Conservation (phyloP, 2,888 invertebrate genomes). For the Nephrotoma guestfalica region DNA sequence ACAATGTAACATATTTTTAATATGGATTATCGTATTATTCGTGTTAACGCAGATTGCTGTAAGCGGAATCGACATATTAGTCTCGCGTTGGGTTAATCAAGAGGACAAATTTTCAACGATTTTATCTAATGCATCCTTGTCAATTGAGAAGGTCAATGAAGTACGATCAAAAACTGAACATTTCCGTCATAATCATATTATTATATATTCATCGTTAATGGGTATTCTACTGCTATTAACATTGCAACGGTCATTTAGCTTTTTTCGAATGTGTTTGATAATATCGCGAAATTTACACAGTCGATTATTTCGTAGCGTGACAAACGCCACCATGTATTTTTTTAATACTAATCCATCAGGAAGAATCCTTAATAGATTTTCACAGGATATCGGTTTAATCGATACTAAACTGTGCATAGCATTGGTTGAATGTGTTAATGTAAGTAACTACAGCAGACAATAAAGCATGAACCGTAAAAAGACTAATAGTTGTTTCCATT, state of each 20-base stretch:
- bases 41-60: constrained; percentile 23
- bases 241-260: constrained; percentile 24
- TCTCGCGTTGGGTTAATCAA: constrained; percentile 32
- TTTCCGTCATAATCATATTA: not conserved
- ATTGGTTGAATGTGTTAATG: constrained; percentile 36
- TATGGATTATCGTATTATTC: constrained; percentile 14
- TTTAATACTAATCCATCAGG: constrained; percentile 46
- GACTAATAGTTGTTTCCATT: not conserved
- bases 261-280: constrained; percentile 38
- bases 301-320: constrained; percentile 41
- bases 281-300: constrained; percentile 44
- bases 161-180: not conserved
- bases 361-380: constrained; percentile 45
- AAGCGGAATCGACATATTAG: constrained; percentile 40
- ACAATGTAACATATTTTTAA: constrained; percentile 17
- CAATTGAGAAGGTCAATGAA: not conserved
- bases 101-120: constrained; percentile 6
- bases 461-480: not conserved
- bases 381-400: constrained; percentile 43
- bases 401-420: constrained; percentile 32
- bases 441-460: constrained; percentile 19
- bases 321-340: constrained; percentile 42
- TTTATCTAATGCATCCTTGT: not conserved
- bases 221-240: constrained; percentile 32
- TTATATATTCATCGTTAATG: constrained; percentile 35